A percentile compares a stretch with the other conserved stretches of the same genome.
Evolutionary conservation across 1,140 invertebrate species (phyloP).

Genomic region (Mesaphorura yosii): DNA sequence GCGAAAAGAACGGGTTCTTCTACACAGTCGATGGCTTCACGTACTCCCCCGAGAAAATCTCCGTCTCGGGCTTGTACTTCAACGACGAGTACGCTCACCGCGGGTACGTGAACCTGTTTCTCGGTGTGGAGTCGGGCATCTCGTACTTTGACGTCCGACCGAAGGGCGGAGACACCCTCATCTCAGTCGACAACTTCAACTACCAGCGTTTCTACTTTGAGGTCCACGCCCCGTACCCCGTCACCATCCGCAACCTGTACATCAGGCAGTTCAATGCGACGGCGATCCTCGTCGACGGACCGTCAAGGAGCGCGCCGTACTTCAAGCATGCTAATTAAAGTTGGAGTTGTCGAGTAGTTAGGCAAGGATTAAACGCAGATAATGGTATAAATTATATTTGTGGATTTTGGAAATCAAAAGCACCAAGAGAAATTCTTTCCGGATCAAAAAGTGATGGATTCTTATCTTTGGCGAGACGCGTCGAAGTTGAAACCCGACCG

Average conservation of each 20-base stretch:
- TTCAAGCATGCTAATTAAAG: no score
- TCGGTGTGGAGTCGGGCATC: constrained; percentile 8
- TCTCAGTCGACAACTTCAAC: constrained; percentile 13
- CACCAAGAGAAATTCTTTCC: no score
- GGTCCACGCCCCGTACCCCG: constrained; percentile 13
- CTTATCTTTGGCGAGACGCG: no score
- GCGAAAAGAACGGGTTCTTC: constrained; percentile 15
- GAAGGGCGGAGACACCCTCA: not conserved
- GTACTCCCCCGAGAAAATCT: constrained; percentile 13
- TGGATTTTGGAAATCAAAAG: no score
- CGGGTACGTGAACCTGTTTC: constrained; percentile 12
- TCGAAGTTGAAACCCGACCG: no score
- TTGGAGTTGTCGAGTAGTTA: no score
- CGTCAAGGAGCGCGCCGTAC: constrained; percentile 20
- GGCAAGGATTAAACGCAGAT: no score
- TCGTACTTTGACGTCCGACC: constrained; percentile 7
- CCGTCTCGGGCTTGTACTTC: constrained; percentile 18
- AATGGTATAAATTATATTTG: no score
- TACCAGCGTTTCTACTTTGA: constrained; percentile 17
- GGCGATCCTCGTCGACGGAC: constrained; percentile 11
- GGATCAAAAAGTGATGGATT: no score
- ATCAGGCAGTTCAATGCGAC: constrained; percentile 15
- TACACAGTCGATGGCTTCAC: constrained; percentile 16
- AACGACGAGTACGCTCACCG: constrained; percentile 11
- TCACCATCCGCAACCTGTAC: constrained; percentile 10